These are phyloP conservation scores for Perca flavescens DNA, from an alignment of 2,113 vertebrate species.

Conservation along the genomic window DNA sequence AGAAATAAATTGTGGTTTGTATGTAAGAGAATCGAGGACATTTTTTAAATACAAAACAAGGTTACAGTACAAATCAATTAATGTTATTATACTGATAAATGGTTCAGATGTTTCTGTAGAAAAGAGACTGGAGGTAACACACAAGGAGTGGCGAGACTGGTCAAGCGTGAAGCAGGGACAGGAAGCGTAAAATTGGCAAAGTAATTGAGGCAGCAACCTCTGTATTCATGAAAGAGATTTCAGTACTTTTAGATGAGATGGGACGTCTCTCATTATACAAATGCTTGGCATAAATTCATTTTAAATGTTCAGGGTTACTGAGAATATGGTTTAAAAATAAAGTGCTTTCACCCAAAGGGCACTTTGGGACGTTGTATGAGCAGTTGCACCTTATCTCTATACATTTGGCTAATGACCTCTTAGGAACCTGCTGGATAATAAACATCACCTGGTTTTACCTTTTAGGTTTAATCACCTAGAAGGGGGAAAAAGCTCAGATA, in stretches of 20 bases:
- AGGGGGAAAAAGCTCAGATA: conserved; percentile 43
- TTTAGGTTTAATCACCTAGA: conserved; percentile 53
- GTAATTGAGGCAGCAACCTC: neutral
- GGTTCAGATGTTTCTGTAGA: neutral
- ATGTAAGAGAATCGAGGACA: neutral
- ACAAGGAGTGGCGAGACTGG: neutral
- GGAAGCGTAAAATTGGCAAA: conserved; percentile 1
- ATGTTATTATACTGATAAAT: neutral
- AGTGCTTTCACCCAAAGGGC: neutral
- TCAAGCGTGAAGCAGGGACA: neutral
- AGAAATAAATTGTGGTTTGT: neutral
- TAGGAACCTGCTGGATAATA: conserved; percentile 60
- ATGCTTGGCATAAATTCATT: neutral
- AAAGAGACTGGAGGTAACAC: neutral
- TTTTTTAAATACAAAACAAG: neutral
- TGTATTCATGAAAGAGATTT: neutral
- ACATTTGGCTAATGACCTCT: conserved; percentile 58
- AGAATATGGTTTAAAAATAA: neutral
- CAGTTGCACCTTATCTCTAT: conserved; percentile 32
- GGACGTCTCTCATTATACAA: neutral
- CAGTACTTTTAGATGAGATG: neutral
- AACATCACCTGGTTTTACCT: conserved; percentile 57
- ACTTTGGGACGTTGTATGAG: neutral
- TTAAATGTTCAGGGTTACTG: neutral
- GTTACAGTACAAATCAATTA: neutral